phyloP scores from a whole-genome alignment of 2,113 vertebrate genomes.

The Tychaedon coryphoeus region DNA sequence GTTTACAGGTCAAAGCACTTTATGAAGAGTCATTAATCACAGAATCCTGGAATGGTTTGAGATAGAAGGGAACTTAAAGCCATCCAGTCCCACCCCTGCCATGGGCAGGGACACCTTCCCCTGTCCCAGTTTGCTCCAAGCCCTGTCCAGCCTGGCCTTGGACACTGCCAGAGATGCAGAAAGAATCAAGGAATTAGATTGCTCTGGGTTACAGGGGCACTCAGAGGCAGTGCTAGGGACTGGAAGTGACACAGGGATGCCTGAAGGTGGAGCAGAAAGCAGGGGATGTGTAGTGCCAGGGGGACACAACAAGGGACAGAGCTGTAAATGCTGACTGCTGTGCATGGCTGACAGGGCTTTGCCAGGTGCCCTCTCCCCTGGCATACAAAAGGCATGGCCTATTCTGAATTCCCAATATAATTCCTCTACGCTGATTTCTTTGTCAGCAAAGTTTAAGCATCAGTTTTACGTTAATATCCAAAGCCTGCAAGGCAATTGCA shows the following conservation, averaged over 20 bases:
- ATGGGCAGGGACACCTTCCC: neutral
- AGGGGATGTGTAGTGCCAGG: rapidly evolving
- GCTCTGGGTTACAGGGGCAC: neutral
- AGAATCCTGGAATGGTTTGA: neutral
- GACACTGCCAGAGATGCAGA: neutral
- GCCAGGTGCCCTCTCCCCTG: neutral
- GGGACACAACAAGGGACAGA: rapidly evolving
- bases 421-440: neutral
- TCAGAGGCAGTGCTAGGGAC: neutral
- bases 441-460: neutral
- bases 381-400: neutral
- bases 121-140: neutral
- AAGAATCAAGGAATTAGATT: neutral
- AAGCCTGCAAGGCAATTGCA: neutral
- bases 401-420: rapidly evolving
- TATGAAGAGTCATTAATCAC: neutral
- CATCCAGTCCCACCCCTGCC: neutral
- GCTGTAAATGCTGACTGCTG: neutral
- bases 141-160: rapidly evolving
- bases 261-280: neutral
- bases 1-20: neutral
- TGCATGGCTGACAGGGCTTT: neutral
- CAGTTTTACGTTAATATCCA: neutral
- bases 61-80: neutral
- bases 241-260: neutral